A percentile compares a stretch with the other conserved stretches of the same genome.
Evolutionary conservation across 2,888 invertebrate genomes (phyloP).

Genomic region (Scaptomyza reducta): DNA sequence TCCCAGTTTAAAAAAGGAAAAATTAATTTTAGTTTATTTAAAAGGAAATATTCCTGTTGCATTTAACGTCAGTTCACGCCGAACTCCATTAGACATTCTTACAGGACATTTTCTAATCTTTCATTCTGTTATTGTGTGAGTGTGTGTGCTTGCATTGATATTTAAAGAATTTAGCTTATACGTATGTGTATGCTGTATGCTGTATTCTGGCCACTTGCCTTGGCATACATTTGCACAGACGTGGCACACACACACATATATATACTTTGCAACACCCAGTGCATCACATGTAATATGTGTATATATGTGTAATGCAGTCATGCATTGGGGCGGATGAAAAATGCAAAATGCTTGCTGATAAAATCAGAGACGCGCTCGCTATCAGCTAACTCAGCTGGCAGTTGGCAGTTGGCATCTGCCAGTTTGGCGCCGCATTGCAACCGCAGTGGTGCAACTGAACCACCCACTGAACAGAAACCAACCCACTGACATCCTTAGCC

Average conservation of each 20-base stretch:
- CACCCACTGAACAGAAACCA: slow-evolving; percentile 3
- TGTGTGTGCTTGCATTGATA: slow-evolving; percentile 40
- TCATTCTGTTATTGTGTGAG: not conserved
- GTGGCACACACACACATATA: slow-evolving; percentile 9
- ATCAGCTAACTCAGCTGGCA: slow-evolving; percentile 66
- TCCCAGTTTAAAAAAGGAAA: not conserved
- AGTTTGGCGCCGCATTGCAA: slow-evolving; percentile 65
- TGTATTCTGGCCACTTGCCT: slow-evolving; percentile 70
- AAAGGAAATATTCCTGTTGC: not conserved
- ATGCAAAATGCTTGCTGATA: slow-evolving; percentile 79
- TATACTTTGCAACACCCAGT: slow-evolving; percentile 12
- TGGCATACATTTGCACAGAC: slow-evolving; percentile 55
- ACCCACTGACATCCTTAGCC: slow-evolving; percentile 54
- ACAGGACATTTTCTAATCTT: not conserved
- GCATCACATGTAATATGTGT: slow-evolving; percentile 42
- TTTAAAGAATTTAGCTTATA: slow-evolving; percentile 68
- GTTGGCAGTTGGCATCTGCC: slow-evolving; percentile 57
- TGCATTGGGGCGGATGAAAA: slow-evolving; percentile 58
- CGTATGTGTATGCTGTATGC: slow-evolving; percentile 34
- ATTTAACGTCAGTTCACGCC: not conserved
- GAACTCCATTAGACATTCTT: not conserved
- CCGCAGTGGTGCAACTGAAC: slow-evolving; percentile 48
- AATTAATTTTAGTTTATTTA: not conserved
- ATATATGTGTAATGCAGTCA: slow-evolving; percentile 43
- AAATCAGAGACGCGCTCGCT: slow-evolving; percentile 67